These are phyloP conservation scores for Lithobates sylvaticus DNA, from an alignment of 2,797 vertebrate species.

Conservation along the genomic window DNA sequence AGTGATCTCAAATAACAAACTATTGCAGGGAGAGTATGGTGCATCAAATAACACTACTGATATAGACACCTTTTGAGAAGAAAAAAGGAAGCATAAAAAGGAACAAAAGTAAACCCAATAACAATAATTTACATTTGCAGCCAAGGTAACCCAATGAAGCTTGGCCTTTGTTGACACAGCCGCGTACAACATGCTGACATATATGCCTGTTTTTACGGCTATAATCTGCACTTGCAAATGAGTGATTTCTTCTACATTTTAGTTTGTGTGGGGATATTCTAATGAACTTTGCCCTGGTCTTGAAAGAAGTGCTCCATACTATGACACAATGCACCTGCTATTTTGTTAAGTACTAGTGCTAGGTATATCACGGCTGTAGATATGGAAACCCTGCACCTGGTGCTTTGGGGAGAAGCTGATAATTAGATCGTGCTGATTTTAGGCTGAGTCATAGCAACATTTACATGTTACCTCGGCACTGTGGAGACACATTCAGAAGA, in stretches of 20 bases:
- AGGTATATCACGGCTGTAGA: conserved; percentile 35
- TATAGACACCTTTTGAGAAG: background rate
- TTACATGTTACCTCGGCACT: conserved; percentile 35
- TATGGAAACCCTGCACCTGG: conserved; percentile 55
- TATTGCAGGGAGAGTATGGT: background rate
- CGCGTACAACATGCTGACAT: background rate
- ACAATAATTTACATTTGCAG: conserved; percentile 33
- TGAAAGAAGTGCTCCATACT: conserved; percentile 8
- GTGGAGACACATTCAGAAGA: conserved; percentile 29
- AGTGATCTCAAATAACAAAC: conserved; percentile 59
- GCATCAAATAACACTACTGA: background rate
- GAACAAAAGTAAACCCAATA: background rate
- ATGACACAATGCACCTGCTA: conserved; percentile 43
- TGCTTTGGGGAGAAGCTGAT: conserved; percentile 48
- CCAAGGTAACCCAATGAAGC: conserved; percentile 13
- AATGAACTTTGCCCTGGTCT: conserved; percentile 18
- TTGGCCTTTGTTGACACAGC: background rate
- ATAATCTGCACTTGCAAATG: conserved; percentile 7
- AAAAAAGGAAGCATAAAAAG: background rate
- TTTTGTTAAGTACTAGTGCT: conserved; percentile 15
- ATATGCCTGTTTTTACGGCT: background rate
- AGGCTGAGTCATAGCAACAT: conserved; percentile 52
- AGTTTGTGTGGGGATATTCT: conserved; percentile 7
- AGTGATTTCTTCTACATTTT: conserved; percentile 32
- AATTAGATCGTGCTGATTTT: conserved; percentile 46